Evolutionary conservation across 2,113 vertebrate genomes (phyloP), one percentile per base, ranked within the genome.

Genomic region (Dissostichus mawsoni): DNA sequence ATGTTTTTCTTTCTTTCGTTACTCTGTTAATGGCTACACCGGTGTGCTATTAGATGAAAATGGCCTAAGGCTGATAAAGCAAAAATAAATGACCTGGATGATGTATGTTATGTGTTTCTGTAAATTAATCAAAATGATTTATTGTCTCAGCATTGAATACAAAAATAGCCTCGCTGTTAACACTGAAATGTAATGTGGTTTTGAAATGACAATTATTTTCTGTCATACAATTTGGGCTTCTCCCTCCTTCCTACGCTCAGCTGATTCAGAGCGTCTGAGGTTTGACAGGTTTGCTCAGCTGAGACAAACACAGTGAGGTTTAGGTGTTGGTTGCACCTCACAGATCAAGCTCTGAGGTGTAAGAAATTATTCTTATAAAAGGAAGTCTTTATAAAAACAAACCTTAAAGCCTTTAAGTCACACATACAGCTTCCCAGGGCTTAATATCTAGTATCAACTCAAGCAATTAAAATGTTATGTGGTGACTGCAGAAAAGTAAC

Each of bases 301-400:
- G 61, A 70, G 53, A 74, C 3, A 1, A 65, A 29, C 29, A 18
- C 62, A n/a, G 61, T 55, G 29, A 79, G 50, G 59, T 74, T 82
- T 68, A 72, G 72, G 58, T 82, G 78, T 80, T 68, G 18, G 57
- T 51, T 41, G 50, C 45, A 57, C 50, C 82, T 66, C 56, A 17
- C 41, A 76, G 76, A 66, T 82, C 44, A 0, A 71, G 36, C 68
- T 77, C 65, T 66, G 16, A 61, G 57, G 33, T 47, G 64, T 65
- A 58, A 68, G 51, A 76, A 59, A 58, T 82, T 61, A 11, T 62
- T 71, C 0, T 65, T n/a, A 63, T 50, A 65, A 29, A 29, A 47
- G 41, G 55, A 12, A 69, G 18, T 9, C 23, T 45, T 62, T 71
- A 69, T 67, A 0, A 61, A 4, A 44, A 72, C 50, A 45, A 57